Evolutionary conservation across 2,113 vertebrate species (phyloP).

Genomic region (Sceloporus undulatus): DNA sequence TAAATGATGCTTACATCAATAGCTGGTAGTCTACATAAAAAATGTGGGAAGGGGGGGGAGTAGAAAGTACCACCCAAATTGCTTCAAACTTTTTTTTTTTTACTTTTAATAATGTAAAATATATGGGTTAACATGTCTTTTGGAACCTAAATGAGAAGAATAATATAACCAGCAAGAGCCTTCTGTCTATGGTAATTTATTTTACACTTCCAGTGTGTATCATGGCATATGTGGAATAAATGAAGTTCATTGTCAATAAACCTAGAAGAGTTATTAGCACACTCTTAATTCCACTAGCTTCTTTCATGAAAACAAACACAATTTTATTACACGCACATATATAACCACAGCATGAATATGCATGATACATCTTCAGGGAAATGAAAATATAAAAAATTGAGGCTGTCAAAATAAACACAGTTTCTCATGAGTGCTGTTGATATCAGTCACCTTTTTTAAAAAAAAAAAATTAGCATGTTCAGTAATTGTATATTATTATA

Average conservation of each 20-base stretch:
- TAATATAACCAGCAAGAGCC: neutral
- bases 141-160: neutral
- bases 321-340: neutral
- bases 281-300: neutral
- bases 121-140: neutral
- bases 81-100: no score
- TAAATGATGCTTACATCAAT: no score
- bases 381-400: conserved; percentile 5
- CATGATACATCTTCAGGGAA: neutral
- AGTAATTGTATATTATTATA: neutral
- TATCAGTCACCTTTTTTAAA: neutral
- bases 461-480: neutral
- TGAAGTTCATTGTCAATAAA: conserved; percentile 5
- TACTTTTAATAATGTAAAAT: neutral
- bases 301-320: neutral
- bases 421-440: neutral
- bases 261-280: conserved; percentile 5
- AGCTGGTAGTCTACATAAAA: no score
- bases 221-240: neutral
- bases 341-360: conserved; percentile 16
- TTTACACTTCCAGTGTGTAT: neutral
- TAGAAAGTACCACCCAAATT: no score
- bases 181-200: conserved; percentile 7
- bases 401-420: conserved; percentile 12
- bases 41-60: no score